Evolutionary conservation across 2,888 invertebrate species (phyloP), one percentile per base, ranked within the genome.

Genomic region (Drosophila dives): DNA sequence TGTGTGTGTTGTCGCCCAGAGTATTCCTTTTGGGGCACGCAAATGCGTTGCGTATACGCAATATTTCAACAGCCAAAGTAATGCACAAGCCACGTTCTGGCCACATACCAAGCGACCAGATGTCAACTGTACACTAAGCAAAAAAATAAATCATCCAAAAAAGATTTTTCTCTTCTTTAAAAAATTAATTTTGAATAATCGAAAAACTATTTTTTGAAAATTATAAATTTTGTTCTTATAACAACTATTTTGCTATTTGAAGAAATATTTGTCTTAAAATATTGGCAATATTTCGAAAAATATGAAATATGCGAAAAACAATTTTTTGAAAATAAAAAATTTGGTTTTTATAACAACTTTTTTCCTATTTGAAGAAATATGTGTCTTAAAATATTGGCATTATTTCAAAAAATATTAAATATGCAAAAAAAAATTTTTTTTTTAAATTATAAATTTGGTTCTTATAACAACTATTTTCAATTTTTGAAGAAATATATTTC

Each of bases 41-140:
- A 83, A 80, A 80, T 77, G 60, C 77, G 69, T 56, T 89, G 80
- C 90, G 85, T 89, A 85, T 89, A 86, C 85, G 90, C 86, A 86
- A 89, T 86, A 86, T 86, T 84, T 86, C 77, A 82, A 61, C 59
- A 70, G 70, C 70, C 70, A 67, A 82, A 75, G 70, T 81, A 87
- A 83, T 73, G 88, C 88, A 81, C 63, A 73, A 68, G 72, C 73
- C 86, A 79, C 71, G 40, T 53, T 36, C 69, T 50, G 56, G 26
- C 20, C 20, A 29, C 29, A 42, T 32, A 6, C 20, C 45, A 2
- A 6, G 23, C 54, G 36, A 12, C 36, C 49, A 59, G 38, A 38
- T 60, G 64, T 38, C 61, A 60, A 26, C n/a, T 45, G n/a, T 36
- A 15, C 45, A 45, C 45, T 8, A 8, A 15, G 45, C 4, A 4